Evolutionary conservation across 2,797 vertebrate genomes (phyloP), one percentile per base, ranked within the genome.

Genomic region (Apodemus agrarius): DNA sequence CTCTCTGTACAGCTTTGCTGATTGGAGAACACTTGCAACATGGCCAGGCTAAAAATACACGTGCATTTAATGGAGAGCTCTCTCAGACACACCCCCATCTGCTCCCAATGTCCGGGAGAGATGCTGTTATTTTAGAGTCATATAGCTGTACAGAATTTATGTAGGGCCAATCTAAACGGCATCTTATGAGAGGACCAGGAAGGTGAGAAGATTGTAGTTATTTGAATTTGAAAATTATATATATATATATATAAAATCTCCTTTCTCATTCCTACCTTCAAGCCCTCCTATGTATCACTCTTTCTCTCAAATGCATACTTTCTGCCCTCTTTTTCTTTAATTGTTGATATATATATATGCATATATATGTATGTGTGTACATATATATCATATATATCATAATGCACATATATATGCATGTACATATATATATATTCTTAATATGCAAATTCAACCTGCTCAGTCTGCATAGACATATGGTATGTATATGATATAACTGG

Each of bases 41-140:
- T 11, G 83, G 24, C 12, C 40, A 80, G 61, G 75, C 49, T 89
- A 83, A 92, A 96, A 92, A 61, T 76, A 92, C 1, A 92, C 34
- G 22, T 69, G 4, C 0, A 26, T 7, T 57, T 75, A 63, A 54
- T 5, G 19, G 76, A 97, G 61, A 79, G 57, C 29, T 83, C 63
- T 78, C 52, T 92, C 52, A 89, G 63, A 85, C 16, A 69, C 40
- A 1, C 1, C 19, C 34, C 37, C 29, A 82, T 74, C 63, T 92
- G 46, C 6, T 24, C 57, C 59, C 81, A 83, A 46, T 37, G 24
- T 78, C 26, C 14, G 29, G 72, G 59, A 57, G 49, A 92, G 40
- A 91, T 65, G 31, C 34, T 19, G 12, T 92, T 49, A 29, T 92
- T 82, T 46, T 14, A 16, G 7, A 4, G 88, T 90, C 74, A n/a